phyloP scores from a whole-genome alignment of 2,797 vertebrate genomes.

The Acrossocheilus wenchowensis region DNA sequence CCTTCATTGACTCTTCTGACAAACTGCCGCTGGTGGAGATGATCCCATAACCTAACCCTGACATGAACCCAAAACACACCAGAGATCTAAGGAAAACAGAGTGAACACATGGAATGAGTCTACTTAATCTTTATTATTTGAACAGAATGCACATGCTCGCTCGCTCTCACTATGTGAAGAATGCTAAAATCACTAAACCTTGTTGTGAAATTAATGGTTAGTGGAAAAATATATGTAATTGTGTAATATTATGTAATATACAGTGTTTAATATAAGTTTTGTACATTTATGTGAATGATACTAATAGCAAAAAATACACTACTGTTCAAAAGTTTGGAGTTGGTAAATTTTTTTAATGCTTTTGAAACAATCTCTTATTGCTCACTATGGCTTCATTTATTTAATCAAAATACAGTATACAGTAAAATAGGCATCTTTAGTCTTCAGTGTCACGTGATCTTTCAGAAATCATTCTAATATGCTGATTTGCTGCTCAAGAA shows the following conservation, averaged over 20 bases:
- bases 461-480: too few relatives aligned
- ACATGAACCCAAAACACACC: constrained; percentile 25
- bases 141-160: neutral
- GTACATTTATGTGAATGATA: neutral
- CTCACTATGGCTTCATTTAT: neutral
- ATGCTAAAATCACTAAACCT: neutral
- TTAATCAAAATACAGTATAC: neutral
- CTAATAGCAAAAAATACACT: neutral
- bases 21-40: neutral
- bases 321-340: neutral
- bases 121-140: constrained; percentile 14
- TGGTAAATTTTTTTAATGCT: neutral
- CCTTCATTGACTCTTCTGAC: neutral
- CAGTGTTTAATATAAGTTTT: neutral
- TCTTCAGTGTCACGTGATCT: too few relatives aligned
- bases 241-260: neutral
- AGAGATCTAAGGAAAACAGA: constrained; percentile 76
- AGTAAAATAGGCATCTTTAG: neutral
- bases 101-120: constrained; percentile 30
- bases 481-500: too few relatives aligned
- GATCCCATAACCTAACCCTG: constrained; percentile 23
- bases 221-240: neutral
- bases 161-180: neutral
- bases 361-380: neutral
- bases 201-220: neutral